phyloP scores from a whole-genome alignment of 2,797 vertebrate genomes.

The Epinephelus malabaricus region DNA sequence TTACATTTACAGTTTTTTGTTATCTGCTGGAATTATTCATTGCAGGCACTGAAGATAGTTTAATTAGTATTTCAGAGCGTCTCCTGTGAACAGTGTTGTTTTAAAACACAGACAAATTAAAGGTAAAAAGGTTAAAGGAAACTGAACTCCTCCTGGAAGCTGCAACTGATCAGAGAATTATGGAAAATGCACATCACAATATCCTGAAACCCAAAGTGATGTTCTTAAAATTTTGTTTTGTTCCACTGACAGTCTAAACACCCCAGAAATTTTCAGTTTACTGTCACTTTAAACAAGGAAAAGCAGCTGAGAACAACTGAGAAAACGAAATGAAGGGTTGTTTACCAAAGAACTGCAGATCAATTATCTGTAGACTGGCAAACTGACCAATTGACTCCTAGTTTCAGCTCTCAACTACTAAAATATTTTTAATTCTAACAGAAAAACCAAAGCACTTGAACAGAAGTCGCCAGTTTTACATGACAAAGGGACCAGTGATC shows the following conservation, averaged over 20 bases:
- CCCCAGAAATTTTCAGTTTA: background rate
- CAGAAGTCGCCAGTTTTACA: background rate
- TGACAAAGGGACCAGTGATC: constrained; percentile 1
- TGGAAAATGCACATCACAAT: background rate
- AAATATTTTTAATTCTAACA: background rate
- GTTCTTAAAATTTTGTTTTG: background rate
- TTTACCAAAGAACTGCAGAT: background rate
- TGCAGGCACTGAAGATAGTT: too few relatives aligned
- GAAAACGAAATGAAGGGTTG: too few relatives aligned
- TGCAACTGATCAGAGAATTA: background rate
- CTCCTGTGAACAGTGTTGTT: too few relatives aligned
- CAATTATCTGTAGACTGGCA: background rate
- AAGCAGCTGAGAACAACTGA: background rate
- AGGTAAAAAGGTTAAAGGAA: background rate
- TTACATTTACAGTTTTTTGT: too few relatives aligned
- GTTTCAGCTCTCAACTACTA: background rate
- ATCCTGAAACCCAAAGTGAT: background rate
- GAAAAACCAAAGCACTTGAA: too few relatives aligned
- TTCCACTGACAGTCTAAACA: background rate
- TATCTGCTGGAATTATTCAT: too few relatives aligned
- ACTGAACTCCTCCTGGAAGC: background rate
- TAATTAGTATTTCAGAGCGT: too few relatives aligned
- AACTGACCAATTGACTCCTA: background rate
- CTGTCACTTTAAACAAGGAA: background rate
- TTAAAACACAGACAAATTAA: too few relatives aligned